Evolutionary conservation across 2,797 vertebrate species (phyloP), one percentile per base, ranked within the genome.

Genomic region (Molothrus aeneus): DNA sequence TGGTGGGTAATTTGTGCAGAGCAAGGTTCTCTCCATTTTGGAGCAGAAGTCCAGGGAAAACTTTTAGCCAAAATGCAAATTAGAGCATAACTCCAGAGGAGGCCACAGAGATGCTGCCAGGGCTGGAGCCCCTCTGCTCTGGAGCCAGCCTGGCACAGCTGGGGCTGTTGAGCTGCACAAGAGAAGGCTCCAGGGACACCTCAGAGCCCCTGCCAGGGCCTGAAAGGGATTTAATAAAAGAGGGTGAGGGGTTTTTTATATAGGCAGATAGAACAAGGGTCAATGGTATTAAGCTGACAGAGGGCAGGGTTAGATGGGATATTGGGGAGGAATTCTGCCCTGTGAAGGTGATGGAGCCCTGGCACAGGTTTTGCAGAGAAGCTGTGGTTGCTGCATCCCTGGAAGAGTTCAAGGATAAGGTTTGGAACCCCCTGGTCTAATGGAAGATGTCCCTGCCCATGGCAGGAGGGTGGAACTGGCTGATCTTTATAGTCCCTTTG

Each of bases 101-200:
- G 34, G 9, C 10, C 31, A 9, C 1, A 0, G 12, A 75, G 56
- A 1, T 54, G 26, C 42, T 42, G 8, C 7, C 6, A 13, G 54
- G 48, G 34, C 32, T 75, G 57, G 28, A 82, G 43, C 32, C 22
- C 34, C 63, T 81, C 18, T 81, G 31, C 63, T 48, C 40, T 42
- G 86, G 31, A 69, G 42, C 7, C 71, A 82, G 48, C 2, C 50
- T 82, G 56, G 42, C 1, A 43, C 1, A 56, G 42, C 50, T 75
- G 56, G 28, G 57, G 64, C 2, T 28, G 31, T 0, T 89, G 36
- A 13, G 0, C 42, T 69, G 36, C 8, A 56, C 26, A 21, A n/a
- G 42, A 38, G 32, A 75, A 77, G 45, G 50, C 16, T 43, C 42
- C 78, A 75, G 70, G 61, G 21, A 88, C 11, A 81, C 4, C 34